Evolutionary conservation across 2,888 invertebrate species (phyloP).

Genomic region (Trachelus tabidus): DNA sequence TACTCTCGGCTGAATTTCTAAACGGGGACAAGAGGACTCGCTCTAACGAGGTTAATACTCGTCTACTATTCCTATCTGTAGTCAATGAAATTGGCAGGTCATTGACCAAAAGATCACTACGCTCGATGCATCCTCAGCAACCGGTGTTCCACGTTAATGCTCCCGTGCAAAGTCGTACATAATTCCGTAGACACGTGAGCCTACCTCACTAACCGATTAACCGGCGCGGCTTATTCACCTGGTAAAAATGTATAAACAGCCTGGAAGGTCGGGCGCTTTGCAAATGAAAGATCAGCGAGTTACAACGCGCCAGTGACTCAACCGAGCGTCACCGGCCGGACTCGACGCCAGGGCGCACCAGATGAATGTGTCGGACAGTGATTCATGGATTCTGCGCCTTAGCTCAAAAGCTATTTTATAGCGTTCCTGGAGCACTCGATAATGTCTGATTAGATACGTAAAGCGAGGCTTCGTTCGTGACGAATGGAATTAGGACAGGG

Average conservation of each 20-base stretch:
- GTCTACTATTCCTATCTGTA: background rate
- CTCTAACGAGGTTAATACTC: background rate
- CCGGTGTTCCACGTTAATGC: background rate
- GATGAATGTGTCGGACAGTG: constrained; percentile 23
- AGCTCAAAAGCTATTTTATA: constrained; percentile 37
- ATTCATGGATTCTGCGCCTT: constrained; percentile 51
- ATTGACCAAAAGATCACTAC: background rate
- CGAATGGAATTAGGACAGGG: constrained; percentile 49
- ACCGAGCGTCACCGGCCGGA: constrained; percentile 13
- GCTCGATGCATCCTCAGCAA: background rate
- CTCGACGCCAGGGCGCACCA: background rate
- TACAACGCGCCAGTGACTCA: constrained; percentile 32
- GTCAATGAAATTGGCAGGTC: background rate
- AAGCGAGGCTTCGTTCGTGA: constrained; percentile 46
- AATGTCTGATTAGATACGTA: constrained; percentile 55
- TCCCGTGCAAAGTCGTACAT: background rate
- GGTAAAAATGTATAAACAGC: background rate
- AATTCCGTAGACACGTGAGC: background rate
- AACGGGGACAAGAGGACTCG: background rate
- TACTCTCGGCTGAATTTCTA: background rate
- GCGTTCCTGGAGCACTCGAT: constrained; percentile 28
- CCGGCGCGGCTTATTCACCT: background rate
- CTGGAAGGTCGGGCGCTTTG: constrained; percentile 24
- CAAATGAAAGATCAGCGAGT: constrained; percentile 49
- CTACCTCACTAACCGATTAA: background rate